Base-by-base conservation (phyloP, 2,888 invertebrate species). In the Bombyx huttoni region DNA sequence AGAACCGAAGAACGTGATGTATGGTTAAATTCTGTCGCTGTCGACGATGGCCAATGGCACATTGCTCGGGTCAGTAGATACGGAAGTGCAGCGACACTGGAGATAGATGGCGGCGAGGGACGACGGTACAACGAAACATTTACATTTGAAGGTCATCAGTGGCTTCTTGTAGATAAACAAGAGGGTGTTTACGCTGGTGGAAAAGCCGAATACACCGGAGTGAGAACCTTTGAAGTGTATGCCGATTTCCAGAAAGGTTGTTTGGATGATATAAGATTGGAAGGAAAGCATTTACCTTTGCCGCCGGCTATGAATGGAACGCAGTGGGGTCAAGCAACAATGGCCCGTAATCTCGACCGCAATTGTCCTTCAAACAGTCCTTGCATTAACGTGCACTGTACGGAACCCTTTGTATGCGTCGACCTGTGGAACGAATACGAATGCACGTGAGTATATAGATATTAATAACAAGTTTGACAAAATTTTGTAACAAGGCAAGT, bases 381-480 rank as follows among this genome's bases (percentile, higher is more conserved):
- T 1, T 98, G 98, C 75, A 95, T 95, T 62, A 96, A 96, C 78
- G 96, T 98, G 46, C 96, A 96, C 69, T 98, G 98, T 74, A 94
- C 95, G 0, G 95, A 95, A 70, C 97, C 96, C 10, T 97, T 97
- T 78, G 96, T 96, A 70, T 98, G 98, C 84, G 95, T 96, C 59
- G 98, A 97, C 85, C 92, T 98, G 12, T 99, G 99, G 98, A 98
- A 98, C 81, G 96, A 96, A 83, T 97, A 97, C 73, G 98, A 98
- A 80, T 99, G 99, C 96, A 97, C 98, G 96, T 99, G 89, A 94
- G 96, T 94, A 48, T 13, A 52, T 24, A 40, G n/a, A 47, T 48
- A 46, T 56, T 51, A 48, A 45, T 49, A 8, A 24, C 3, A 8
- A 40, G 45, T 14, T 49, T 51, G 13, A 3, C 46, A 34, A 14